Evolutionary conservation across 2,888 invertebrate genomes (phyloP).

Genomic region (Drosophila seclusa): DNA sequence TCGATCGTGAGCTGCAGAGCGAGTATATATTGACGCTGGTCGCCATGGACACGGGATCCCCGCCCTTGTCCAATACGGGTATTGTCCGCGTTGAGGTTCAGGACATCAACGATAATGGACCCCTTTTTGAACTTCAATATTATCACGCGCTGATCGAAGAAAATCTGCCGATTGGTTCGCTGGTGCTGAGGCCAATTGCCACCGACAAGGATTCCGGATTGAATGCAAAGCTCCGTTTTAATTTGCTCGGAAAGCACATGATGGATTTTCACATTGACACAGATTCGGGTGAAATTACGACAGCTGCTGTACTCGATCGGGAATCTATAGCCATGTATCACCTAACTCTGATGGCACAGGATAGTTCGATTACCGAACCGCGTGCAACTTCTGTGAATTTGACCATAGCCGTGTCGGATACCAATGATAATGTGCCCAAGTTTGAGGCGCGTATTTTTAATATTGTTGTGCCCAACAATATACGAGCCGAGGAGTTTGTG

Average conservation of each 20-base stretch:
- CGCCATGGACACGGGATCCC: slow-evolving; percentile 98
- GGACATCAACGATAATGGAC: slow-evolving; percentile 97
- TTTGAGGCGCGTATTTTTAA: slow-evolving; percentile 91
- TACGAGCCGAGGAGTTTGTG: slow-evolving; percentile 92
- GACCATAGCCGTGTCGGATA: slow-evolving; percentile 91
- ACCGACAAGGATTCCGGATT: slow-evolving; percentile 93
- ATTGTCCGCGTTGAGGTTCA: slow-evolving; percentile 95
- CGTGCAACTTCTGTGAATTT: slow-evolving; percentile 93
- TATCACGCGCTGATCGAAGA: slow-evolving; percentile 93
- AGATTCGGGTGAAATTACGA: slow-evolving; percentile 91
- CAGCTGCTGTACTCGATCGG: slow-evolving; percentile 90
- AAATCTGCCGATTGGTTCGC: slow-evolving; percentile 91
- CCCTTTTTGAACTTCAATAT: slow-evolving; percentile 93
- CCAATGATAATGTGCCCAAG: slow-evolving; percentile 93
- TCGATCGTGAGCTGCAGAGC: slow-evolving; percentile 93
- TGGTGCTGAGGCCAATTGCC: slow-evolving; percentile 91
- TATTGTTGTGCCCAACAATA: slow-evolving; percentile 93
- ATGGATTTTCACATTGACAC: slow-evolving; percentile 92
- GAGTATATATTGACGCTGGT: slow-evolving; percentile 94
- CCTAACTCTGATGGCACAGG: slow-evolving; percentile 94
- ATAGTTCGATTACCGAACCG: slow-evolving; percentile 94
- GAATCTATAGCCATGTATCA: slow-evolving; percentile 92
- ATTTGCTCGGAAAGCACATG: slow-evolving; percentile 92
- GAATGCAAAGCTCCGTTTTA: slow-evolving; percentile 95
- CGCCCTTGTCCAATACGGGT: slow-evolving; percentile 96